Conservation (phyloP, 2,797 vertebrate genomes). For the Danio choprae region DNA sequence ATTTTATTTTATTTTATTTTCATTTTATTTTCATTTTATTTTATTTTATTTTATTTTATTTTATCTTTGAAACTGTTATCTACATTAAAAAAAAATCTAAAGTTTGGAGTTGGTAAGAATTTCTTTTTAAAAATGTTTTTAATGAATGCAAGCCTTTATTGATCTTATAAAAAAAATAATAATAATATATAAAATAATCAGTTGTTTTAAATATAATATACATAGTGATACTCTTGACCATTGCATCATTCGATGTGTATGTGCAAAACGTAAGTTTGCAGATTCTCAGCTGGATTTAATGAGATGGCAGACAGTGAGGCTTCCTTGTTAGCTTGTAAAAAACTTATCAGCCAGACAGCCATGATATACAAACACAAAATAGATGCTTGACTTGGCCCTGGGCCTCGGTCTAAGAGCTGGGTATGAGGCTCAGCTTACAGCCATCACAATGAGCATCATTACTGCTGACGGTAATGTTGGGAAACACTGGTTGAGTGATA, state of each 20-base stretch:
- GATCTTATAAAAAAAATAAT: too few relatives aligned
- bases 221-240: too few relatives aligned
- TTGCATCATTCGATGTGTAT: slow-evolving; percentile 7
- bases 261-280: neutral
- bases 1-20: too few relatives aligned
- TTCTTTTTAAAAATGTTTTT: too few relatives aligned
- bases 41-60: too few relatives aligned
- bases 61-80: too few relatives aligned
- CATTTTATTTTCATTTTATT: too few relatives aligned
- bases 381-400: slow-evolving; percentile 54
- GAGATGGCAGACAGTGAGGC: slow-evolving; percentile 26
- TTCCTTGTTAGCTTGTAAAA: slow-evolving; percentile 26
- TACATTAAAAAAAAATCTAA: too few relatives aligned
- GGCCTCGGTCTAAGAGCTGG: slow-evolving; percentile 43
- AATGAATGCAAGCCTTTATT: too few relatives aligned
- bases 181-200: too few relatives aligned
- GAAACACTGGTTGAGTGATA: slow-evolving; percentile 59
- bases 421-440: slow-evolving; percentile 64
- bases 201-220: too few relatives aligned
- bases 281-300: neutral
- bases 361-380: slow-evolving; percentile 27
- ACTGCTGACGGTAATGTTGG: slow-evolving; percentile 57
- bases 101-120: too few relatives aligned
- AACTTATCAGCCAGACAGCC: slow-evolving; percentile 2
- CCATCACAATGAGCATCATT: slow-evolving; percentile 62